Percentiles rank a stretch among this genome's conserved stretches.
Conservation (phyloP, 2,888 invertebrate genomes). For the Seira ritae region DNA sequence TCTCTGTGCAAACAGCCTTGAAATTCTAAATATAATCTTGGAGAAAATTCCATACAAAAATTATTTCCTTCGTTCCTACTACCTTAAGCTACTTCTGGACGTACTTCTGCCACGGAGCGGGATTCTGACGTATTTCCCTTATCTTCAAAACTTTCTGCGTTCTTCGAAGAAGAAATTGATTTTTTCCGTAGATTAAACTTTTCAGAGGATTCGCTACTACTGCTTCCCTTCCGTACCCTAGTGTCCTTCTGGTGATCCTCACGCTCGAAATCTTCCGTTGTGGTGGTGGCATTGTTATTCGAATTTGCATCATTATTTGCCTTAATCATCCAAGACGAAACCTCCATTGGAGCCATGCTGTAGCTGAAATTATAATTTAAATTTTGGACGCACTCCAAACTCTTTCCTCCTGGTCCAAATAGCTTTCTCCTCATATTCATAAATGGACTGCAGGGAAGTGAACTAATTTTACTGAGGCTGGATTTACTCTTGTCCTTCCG, state of each 20-base stretch:
- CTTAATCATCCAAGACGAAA: conserved; percentile 16
- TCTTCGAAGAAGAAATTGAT: neutral
- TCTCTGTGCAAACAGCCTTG: neutral
- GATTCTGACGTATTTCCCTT: conserved; percentile 9
- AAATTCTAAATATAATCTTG: neutral
- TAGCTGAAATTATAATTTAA: conserved; percentile 47
- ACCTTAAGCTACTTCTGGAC: conserved; percentile 38
- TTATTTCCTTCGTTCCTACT: neutral
- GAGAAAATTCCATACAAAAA: neutral
- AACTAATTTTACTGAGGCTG: conserved; percentile 64
- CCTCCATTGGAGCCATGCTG: conserved; percentile 47
- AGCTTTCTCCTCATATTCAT: conserved; percentile 62
- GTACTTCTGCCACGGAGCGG: conserved; percentile 47
- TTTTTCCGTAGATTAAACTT: neutral
- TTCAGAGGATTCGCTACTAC: neutral
- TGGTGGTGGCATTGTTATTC: conserved; percentile 13
- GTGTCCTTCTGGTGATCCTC: conserved; percentile 1
- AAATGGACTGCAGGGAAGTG: conserved; percentile 70
- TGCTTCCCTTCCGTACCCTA: conserved; percentile 18
- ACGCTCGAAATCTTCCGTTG: conserved; percentile 16
- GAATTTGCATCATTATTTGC: neutral
- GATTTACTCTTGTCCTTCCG: conserved; percentile 50
- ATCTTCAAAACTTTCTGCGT: conserved; percentile 28
- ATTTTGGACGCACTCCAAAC: conserved; percentile 51
- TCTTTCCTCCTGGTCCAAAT: conserved; percentile 56